Conservation (phyloP, 2,797 vertebrate species). For the Cercopithecus diana region DNA sequence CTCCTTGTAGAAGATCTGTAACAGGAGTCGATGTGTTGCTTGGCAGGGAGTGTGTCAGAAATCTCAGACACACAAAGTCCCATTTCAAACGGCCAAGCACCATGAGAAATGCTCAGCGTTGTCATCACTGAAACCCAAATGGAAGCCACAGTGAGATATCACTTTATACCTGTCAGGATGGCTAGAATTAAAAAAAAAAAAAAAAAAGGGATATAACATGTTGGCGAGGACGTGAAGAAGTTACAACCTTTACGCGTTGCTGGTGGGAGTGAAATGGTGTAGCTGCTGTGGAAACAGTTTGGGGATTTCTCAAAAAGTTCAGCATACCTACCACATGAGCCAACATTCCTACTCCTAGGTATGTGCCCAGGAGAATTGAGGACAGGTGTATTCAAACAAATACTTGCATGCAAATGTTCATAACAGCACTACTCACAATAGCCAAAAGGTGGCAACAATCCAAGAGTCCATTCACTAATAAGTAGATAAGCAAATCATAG, state of each 20-base stretch:
- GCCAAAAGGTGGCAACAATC: not conserved
- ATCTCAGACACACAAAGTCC: not conserved
- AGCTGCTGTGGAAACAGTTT: not conserved
- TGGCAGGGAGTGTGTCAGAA: not conserved
- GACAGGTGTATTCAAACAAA: not conserved
- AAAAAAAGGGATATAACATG: not conserved
- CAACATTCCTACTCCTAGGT: not conserved
- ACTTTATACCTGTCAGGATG: not conserved
- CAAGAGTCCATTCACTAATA: not conserved
- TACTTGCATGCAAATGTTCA: not conserved
- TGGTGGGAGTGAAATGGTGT: not conserved
- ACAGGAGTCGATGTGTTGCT: not conserved
- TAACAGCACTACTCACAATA: not conserved
- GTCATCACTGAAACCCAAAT: not conserved
- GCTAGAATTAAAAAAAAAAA: not conserved
- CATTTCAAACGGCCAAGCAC: not conserved
- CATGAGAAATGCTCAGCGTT: not conserved
- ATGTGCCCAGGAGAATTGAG: not conserved
- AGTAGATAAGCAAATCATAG: not conserved
- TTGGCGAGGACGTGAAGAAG: not conserved
- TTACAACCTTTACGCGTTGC: not conserved
- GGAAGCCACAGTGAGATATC: not conserved
- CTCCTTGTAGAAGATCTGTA: not conserved
- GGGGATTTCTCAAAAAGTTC: not conserved
- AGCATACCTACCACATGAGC: not conserved